A percentile compares a stretch with the other conserved stretches of the same genome.
Evolutionary conservation across 2,113 vertebrate genomes (phyloP).

Genomic region (Cochlearius cochlearius): DNA sequence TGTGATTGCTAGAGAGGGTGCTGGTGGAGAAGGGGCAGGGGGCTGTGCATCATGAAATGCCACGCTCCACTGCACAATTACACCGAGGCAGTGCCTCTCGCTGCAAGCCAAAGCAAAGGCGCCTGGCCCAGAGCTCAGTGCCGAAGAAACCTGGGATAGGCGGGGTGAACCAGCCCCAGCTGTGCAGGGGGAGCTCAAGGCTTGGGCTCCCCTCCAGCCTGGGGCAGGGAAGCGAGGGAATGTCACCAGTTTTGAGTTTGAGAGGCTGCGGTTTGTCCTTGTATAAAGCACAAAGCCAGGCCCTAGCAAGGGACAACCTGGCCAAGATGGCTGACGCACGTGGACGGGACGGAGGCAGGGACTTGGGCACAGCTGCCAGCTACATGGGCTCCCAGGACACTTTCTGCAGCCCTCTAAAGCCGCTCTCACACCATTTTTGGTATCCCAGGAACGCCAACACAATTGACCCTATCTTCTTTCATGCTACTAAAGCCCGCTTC

Average conservation of each 20-base stretch:
- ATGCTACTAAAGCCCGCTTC: background rate
- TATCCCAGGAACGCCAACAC: background rate
- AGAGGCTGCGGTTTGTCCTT: background rate
- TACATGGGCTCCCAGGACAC: rapidly evolving
- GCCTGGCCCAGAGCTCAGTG: background rate
- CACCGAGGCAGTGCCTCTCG: rapidly evolving
- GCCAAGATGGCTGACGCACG: background rate
- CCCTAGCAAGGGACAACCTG: background rate
- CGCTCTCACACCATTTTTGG: background rate
- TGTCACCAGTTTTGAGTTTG: background rate
- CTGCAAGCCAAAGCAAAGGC: background rate
- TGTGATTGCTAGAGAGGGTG: background rate
- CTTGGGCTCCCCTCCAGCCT: background rate
- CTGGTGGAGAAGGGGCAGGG: background rate
- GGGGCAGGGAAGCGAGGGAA: background rate
- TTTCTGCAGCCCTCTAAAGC: background rate
- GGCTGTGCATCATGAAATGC: rapidly evolving
- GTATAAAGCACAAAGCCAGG: background rate
- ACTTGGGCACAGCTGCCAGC: background rate
- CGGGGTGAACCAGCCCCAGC: background rate
- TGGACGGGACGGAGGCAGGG: background rate
- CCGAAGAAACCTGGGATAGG: background rate
- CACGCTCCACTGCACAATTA: background rate
- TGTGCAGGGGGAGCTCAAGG: background rate
- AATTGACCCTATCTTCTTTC: background rate